These are phyloP conservation scores for Triplophysa yarkandensis DNA, from an alignment of 2,797 vertebrate genomes.

Conservation along the genomic window DNA sequence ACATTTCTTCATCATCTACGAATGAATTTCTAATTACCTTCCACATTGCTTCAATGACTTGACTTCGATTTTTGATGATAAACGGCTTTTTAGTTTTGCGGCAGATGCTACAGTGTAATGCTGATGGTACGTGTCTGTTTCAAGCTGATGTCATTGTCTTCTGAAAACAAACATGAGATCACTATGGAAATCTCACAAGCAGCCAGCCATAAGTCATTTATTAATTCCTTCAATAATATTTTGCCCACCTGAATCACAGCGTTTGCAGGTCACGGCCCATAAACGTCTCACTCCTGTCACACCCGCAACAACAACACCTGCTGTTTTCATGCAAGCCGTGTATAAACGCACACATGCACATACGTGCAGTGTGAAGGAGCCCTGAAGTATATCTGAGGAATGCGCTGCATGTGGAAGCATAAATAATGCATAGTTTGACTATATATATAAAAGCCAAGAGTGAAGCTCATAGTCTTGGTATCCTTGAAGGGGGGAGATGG, in stretches of 20 bases:
- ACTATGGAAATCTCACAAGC: constrained; percentile 55
- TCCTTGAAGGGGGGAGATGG: constrained; percentile 6
- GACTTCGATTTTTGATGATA: constrained; percentile 53
- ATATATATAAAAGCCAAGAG: constrained; percentile 26
- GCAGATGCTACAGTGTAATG: constrained; percentile 49
- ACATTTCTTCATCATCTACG: background rate
- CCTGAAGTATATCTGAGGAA: constrained; percentile 7
- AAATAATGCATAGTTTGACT: constrained; percentile 6
- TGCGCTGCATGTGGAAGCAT: background rate
- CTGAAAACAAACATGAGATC: constrained; percentile 64
- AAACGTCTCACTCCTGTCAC: constrained; percentile 37
- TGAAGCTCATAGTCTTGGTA: constrained; percentile 34
- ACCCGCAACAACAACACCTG: constrained; percentile 38
- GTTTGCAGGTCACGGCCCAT: constrained; percentile 47
- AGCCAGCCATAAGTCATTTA: constrained; percentile 60
- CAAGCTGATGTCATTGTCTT: constrained; percentile 53
- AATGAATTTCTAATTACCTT: constrained; percentile 28
- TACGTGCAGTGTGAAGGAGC: background rate
- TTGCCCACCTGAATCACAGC: constrained; percentile 50
- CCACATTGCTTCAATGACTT: constrained; percentile 40
- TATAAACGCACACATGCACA: background rate
- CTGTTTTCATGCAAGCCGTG: constrained; percentile 53
- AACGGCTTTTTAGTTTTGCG: constrained; percentile 53
- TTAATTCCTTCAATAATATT: constrained; percentile 62
- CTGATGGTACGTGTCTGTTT: constrained; percentile 57